Evolutionary conservation across 2,888 invertebrate genomes (phyloP).

Genomic region (Steinernema hermaphroditum): DNA sequence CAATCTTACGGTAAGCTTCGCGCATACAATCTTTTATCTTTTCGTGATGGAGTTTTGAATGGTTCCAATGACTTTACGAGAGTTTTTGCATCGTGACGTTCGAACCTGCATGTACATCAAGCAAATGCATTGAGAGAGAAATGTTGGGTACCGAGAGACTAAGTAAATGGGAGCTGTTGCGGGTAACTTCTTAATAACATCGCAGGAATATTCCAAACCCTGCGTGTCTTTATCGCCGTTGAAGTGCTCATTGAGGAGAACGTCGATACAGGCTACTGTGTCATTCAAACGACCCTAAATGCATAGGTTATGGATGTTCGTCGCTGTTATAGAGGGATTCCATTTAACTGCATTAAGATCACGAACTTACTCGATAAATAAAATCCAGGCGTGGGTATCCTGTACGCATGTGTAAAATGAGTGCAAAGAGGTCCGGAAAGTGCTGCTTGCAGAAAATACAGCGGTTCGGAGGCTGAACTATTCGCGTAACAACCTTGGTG

Average conservation of each 20-base stretch:
- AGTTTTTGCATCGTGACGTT: not conserved
- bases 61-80: not conserved
- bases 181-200: not conserved
- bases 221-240: not conserved
- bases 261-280: not conserved
- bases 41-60: not conserved
- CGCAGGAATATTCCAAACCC: not conserved
- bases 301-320: too few relatives aligned
- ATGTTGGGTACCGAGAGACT: not conserved
- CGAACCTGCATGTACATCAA: not conserved
- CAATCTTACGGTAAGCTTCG: not conserved
- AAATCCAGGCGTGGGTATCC: conserved; percentile 24
- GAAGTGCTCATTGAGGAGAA: conserved; percentile 4
- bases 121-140: not conserved
- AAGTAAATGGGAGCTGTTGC: not conserved
- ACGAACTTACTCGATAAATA: not conserved
- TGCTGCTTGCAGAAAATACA: conserved; percentile 17
- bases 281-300: not conserved
- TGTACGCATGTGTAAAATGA: not conserved
- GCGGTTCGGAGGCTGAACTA: not conserved
- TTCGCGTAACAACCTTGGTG: not conserved
- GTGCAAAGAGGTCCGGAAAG: conserved; percentile 10
- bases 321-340: too few relatives aligned
- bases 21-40: conserved; percentile 3
- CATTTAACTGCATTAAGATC: too few relatives aligned